Evolutionary conservation across 2,113 vertebrate genomes (phyloP).

Genomic region (Mobula birostris): DNA sequence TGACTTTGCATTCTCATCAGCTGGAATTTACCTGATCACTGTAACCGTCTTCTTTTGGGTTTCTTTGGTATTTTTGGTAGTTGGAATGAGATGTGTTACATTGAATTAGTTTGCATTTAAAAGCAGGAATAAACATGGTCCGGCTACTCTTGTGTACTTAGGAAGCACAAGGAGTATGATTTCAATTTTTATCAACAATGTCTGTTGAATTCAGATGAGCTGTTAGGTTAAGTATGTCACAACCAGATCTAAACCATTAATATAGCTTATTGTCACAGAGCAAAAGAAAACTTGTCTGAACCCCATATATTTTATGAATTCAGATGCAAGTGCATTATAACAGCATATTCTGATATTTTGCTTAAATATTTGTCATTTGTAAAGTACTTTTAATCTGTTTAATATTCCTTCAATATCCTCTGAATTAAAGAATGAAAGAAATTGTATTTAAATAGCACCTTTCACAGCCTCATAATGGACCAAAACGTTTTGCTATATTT

Average conservation of each 20-base stretch:
- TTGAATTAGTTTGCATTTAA: neutral
- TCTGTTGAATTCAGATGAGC: conserved; percentile 20
- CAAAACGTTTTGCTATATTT: neutral
- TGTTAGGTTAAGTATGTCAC: neutral
- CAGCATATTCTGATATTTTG: neutral
- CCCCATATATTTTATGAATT: conserved; percentile 7
- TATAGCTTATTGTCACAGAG: conserved; percentile 6
- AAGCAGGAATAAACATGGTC: neutral
- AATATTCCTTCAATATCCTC: neutral
- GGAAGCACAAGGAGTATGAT: neutral
- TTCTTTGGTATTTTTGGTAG: neutral
- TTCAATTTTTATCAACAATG: conserved; percentile 24
- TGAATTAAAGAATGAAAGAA: neutral
- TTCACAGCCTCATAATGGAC: neutral
- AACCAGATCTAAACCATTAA: conserved; percentile 11
- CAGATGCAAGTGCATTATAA: neutral
- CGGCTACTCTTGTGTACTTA: neutral
- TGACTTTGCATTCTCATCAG: neutral
- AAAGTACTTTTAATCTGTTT: neutral
- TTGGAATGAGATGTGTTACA: neutral
- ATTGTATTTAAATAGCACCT: too few relatives aligned
- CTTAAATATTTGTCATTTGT: neutral
- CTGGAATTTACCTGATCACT: neutral
- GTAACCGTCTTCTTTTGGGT: neutral
- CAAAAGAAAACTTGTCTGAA: conserved; percentile 26